phyloP scores from a whole-genome alignment of 2,797 vertebrate genomes.

The Hyperoplus lanceolatus region DNA sequence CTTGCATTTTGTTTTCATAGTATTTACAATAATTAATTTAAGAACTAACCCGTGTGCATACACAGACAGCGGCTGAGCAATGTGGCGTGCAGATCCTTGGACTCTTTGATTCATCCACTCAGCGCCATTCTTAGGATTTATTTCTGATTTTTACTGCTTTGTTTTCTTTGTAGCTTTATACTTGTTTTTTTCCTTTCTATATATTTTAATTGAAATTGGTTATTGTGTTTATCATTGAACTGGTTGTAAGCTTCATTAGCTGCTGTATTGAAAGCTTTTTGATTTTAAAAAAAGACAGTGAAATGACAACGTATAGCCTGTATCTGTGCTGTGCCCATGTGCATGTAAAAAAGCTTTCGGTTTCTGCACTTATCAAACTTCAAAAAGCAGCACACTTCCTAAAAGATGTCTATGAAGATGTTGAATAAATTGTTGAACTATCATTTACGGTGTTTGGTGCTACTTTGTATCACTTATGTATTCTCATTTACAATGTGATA shows the following conservation, averaged over 20 bases:
- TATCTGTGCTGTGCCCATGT: constrained; percentile 90
- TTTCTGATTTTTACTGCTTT: constrained; percentile 93
- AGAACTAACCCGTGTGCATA: constrained; percentile 88
- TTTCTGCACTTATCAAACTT: constrained; percentile 84
- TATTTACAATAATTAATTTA: constrained; percentile 96
- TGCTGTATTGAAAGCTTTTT: constrained; percentile 92
- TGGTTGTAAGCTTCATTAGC: constrained; percentile 91
- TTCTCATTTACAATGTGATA: background rate
- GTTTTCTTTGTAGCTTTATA: constrained; percentile 90
- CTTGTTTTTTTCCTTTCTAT: constrained; percentile 66
- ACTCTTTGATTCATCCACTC: constrained; percentile 71
- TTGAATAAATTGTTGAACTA: constrained; percentile 86
- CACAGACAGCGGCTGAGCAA: constrained; percentile 72
- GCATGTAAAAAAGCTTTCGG: constrained; percentile 92
- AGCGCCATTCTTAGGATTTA: constrained; percentile 78
- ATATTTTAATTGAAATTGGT: constrained; percentile 87
- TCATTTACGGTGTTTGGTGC: constrained; percentile 17
- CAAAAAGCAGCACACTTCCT: constrained; percentile 81
- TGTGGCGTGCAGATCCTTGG: constrained; percentile 58
- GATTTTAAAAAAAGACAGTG: constrained; percentile 67
- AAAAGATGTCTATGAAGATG: constrained; percentile 91
- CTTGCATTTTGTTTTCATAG: constrained; percentile 89
- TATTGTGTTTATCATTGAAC: constrained; percentile 90
- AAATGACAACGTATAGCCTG: constrained; percentile 88
- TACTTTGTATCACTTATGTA: background rate